Percentiles rank a stretch among this genome's conserved stretches.
Conservation (phyloP, 2,797 vertebrate genomes). For the Cynopterus sphinx region DNA sequence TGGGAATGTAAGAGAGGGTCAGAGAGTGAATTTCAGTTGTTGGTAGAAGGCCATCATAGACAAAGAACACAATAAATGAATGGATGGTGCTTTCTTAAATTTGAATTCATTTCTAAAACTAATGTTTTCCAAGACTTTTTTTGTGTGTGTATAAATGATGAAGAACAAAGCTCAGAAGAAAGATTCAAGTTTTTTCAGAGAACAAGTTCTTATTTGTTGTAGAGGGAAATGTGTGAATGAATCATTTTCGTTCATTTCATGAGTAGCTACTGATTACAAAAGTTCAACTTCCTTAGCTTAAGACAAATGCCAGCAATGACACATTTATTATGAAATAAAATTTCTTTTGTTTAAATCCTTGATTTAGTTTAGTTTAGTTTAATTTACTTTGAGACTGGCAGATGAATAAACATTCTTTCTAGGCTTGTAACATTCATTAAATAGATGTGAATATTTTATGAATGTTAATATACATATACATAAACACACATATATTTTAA, state of each 20-base stretch:
- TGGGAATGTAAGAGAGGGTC: neutral
- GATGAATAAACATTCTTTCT: neutral
- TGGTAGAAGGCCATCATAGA: neutral
- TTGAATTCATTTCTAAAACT: slow-evolving; percentile 32
- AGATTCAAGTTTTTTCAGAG: neutral
- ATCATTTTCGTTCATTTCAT: neutral
- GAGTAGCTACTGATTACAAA: slow-evolving; percentile 23
- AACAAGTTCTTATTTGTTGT: neutral
- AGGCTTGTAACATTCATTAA: neutral
- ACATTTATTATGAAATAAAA: neutral
- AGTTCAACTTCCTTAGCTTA: slow-evolving; percentile 4
- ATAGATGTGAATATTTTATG: neutral
- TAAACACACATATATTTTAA: neutral
- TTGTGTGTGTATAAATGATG: neutral
- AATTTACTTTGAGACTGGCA: neutral
- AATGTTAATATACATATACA: neutral
- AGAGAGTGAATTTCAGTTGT: neutral
- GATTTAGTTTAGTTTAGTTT: neutral
- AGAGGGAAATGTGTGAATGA: neutral
- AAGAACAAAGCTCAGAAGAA: neutral
- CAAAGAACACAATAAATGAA: neutral
- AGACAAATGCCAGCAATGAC: neutral
- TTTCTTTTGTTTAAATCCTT: neutral
- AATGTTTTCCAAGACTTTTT: neutral
- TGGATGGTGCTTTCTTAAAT: neutral